Evolutionary conservation across 1,140 invertebrate species (phyloP).

Genomic region (Lanistes nyassanus): DNA sequence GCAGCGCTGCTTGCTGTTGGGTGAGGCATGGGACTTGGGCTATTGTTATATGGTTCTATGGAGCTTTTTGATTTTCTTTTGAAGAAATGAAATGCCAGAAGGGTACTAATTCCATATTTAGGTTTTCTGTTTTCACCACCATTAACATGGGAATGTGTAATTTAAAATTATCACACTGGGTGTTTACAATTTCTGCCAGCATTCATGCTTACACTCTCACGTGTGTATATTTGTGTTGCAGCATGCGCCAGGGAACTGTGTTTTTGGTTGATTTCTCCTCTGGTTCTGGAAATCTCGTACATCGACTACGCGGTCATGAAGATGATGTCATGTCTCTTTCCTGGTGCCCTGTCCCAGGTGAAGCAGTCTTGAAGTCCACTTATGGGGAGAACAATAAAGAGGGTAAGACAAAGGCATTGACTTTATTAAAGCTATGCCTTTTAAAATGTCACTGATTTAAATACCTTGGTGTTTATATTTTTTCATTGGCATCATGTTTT

Average conservation of each 20-base stretch:
- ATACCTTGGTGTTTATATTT: neutral
- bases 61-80: no score
- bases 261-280: constrained; percentile 43
- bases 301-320: constrained; percentile 78
- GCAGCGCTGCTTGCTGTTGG: constrained; percentile 75
- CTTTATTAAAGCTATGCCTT: neutral
- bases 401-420: neutral
- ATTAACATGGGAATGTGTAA: no score
- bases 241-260: constrained; percentile 32
- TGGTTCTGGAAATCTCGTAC: constrained; percentile 67
- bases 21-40: constrained; percentile 34
- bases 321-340: constrained; percentile 76
- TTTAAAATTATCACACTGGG: no score
- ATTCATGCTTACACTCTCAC: no score
- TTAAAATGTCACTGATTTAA: neutral
- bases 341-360: constrained; percentile 76
- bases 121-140: no score
- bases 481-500: neutral
- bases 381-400: neutral
- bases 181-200: no score
- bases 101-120: no score
- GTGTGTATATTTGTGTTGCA: constrained; percentile 3
- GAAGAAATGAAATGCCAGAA: no score
- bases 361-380: constrained; percentile 22
- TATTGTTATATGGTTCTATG: neutral